Conservation (phyloP, 2,113 vertebrate genomes). For the Patagioenas fasciata region DNA sequence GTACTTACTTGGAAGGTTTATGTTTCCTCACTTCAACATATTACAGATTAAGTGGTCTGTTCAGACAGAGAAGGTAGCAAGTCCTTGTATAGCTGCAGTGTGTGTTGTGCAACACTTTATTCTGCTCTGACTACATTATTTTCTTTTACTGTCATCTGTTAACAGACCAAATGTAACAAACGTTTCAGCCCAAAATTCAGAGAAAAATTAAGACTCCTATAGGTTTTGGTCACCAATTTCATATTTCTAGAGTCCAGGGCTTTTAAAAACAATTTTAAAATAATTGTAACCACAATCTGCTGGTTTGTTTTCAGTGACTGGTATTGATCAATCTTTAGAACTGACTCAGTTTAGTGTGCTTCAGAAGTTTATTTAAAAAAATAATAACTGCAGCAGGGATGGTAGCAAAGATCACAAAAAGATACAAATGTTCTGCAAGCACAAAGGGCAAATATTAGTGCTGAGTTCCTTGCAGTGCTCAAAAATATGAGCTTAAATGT, state of each 20-base stretch:
- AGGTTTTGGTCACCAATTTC: background rate
- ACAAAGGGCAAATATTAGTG: background rate
- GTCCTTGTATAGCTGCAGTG: background rate
- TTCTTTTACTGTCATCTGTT: background rate
- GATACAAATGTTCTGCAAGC: background rate
- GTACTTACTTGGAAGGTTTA: background rate
- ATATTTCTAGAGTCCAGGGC: background rate
- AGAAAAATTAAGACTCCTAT: background rate
- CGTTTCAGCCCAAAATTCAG: background rate
- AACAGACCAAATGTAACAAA: background rate
- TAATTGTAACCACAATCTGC: background rate
- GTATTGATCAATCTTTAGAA: background rate
- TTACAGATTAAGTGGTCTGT: background rate
- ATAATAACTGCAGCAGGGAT: background rate
- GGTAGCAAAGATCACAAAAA: background rate
- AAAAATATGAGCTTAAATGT: background rate
- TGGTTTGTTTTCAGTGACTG: background rate
- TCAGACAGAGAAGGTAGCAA: background rate
- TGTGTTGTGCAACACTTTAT: background rate
- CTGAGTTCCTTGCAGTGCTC: background rate
- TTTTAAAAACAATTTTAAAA: background rate
- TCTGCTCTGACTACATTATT: background rate
- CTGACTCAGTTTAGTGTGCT: fast-evolving
- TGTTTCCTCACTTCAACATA: background rate
- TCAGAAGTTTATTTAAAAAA: background rate